Base-by-base conservation (phyloP, 2,113 vertebrate genomes). In the Columbina picui region DNA sequence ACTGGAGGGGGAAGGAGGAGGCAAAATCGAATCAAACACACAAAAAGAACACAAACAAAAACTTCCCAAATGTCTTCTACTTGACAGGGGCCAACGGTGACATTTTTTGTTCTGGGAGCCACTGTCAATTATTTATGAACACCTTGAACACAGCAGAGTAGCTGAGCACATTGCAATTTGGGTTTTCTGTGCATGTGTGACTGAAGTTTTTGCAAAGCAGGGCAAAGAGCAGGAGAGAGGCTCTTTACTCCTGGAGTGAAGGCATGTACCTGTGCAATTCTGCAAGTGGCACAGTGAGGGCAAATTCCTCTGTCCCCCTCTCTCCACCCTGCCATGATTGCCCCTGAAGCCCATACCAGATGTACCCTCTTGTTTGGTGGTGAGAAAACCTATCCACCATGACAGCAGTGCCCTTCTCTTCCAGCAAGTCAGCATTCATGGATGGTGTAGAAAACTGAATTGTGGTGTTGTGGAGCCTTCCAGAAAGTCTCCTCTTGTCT, bases 41-140 rank as follows among this genome's bases (percentile, higher is more conserved):
- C 59, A 39, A 68, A 90, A 92, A 87, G 65, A 92, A 81, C 69
- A 87, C 53, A 93, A 94, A 89, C 68, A 90, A 61, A 92, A 95
- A 41, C 82, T 89, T 95, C 81, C 41, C 50, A 41, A 86, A 86
- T 93, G 61, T 80, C 68, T 92, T 49, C 49, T 59, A 43, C 30
- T 94, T 95, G 94, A 86, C 11, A 38, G 74, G 60, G 52, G 39
- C 43, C 45, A 50, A 43, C 1, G 11, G 64, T 91, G 86, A 91
- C 88, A 90, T 47, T 75, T 25, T 65, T 81, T 94, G 64, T 78
- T 94, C 79, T 69, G 68, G 87, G 64, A 95, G 70, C 60, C 0
- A 2, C 80, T 81, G 71, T 93, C 93, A 95, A 69, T 96, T 89
- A 95, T 93, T 96, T 96, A 96, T 92, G 64, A 94, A 68, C 65